Percentiles rank a stretch among this genome's conserved stretches.
phyloP scores from a whole-genome alignment of 2,797 vertebrate genomes.

The Hemibagrus guttatus region DNA sequence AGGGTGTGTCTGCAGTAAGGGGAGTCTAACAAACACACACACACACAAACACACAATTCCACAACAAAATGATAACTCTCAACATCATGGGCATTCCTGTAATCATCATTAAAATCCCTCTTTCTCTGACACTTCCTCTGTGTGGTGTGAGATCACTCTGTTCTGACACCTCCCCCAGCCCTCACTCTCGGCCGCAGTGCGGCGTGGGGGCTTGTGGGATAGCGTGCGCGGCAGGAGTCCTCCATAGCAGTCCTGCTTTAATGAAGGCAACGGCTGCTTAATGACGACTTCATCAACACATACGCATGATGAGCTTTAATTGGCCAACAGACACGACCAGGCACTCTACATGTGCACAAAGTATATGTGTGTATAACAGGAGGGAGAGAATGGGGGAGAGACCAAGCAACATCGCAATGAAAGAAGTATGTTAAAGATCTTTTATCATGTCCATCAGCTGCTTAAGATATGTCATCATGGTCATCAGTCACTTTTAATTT shows the following conservation, averaged over 20 bases:
- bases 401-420: conserved; percentile 6
- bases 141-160: conserved; percentile 39
- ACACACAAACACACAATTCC: conserved; percentile 25
- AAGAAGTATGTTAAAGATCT: conserved; percentile 50
- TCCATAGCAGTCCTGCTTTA: conserved; percentile 68
- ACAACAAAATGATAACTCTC: conserved; percentile 35
- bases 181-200: conserved; percentile 65
- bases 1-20: conserved; percentile 78
- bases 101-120: conserved; percentile 44
- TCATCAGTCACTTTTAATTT: conserved; percentile 47
- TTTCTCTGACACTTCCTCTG: conserved; percentile 44
- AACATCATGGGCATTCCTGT: conserved; percentile 49
- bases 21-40: conserved; percentile 73
- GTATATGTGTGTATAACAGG: conserved; percentile 47
- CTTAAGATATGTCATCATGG: conserved; percentile 37
- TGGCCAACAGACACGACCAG: conserved; percentile 71
- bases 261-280: conserved; percentile 84
- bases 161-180: conserved; percentile 49
- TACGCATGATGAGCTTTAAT: conserved; percentile 87
- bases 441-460: conserved; percentile 49
- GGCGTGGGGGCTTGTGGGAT: conserved; percentile 80
- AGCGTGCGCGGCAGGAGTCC: conserved; percentile 78
- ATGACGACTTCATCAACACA: conserved; percentile 93
- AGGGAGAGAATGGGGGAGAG: conserved; percentile 19
- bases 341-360: conserved; percentile 39